These are phyloP conservation scores for Cherax destructor DNA, from an alignment of 1,140 invertebrate species.

Conservation along the genomic window DNA sequence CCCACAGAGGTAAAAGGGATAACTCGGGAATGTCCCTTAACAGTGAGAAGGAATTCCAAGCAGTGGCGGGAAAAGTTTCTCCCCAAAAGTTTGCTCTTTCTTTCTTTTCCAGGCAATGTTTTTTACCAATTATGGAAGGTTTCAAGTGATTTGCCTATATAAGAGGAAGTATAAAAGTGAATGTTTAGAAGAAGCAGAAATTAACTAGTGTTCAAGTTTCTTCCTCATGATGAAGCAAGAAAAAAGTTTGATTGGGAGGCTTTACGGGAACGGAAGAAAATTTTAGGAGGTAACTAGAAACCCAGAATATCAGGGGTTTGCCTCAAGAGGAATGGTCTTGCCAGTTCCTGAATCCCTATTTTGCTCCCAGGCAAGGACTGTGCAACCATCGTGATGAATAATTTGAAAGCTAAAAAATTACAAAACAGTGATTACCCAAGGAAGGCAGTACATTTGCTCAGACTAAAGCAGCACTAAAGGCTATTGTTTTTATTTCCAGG, in stretches of 20 bases:
- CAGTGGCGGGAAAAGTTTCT: constrained; percentile 48
- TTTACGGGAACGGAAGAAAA: constrained; percentile 31
- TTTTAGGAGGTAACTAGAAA: constrained; percentile 32
- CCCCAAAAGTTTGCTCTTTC: constrained; percentile 5
- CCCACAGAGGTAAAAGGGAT: neutral
- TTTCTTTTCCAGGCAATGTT: constrained; percentile 15
- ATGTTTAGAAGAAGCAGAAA: neutral
- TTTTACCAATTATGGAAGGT: constrained; percentile 35
- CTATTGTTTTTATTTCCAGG: constrained; percentile 35
- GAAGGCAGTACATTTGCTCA: constrained; percentile 49
- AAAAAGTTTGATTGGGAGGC: constrained; percentile 13
- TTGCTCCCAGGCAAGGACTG: constrained; percentile 16
- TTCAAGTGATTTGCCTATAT: constrained; percentile 50
- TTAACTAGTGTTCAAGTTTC: constrained; percentile 49
- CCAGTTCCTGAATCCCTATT: constrained; percentile 51
- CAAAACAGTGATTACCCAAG: constrained; percentile 36
- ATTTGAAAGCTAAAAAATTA: constrained; percentile 30
- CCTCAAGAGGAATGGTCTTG: constrained; percentile 16
- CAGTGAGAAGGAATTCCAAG: constrained; percentile 25
- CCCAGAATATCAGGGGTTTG: constrained; percentile 19
- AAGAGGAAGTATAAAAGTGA: neutral
- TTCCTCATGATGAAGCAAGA: constrained; percentile 25
- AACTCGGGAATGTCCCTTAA: neutral
- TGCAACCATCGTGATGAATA: constrained; percentile 32
- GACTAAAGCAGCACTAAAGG: constrained; percentile 39